Evolutionary conservation across 2,888 invertebrate species (phyloP).

Genomic region (Lampropteryx suffumata): DNA sequence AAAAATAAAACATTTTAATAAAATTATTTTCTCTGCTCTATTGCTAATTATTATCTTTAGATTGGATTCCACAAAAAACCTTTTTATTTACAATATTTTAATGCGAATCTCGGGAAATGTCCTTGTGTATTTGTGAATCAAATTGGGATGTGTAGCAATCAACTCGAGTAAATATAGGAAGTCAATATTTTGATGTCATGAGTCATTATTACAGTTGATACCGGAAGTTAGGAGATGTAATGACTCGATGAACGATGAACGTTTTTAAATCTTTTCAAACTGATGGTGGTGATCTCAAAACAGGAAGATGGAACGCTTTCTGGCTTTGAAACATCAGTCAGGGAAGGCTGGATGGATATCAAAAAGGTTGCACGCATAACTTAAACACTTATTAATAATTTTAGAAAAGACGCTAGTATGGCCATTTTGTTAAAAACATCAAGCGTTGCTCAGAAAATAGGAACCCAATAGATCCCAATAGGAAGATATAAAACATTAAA

Average conservation of each 20-base stretch:
- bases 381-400: no score
- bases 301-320: no score
- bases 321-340: no score
- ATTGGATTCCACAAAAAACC: neutral
- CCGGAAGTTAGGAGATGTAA: neutral
- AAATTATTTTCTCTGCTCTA: neutral
- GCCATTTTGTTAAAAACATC: no score
- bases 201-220: neutral
- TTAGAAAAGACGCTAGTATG: no score
- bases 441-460: no score
- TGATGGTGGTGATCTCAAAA: no score
- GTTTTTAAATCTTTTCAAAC: no score
- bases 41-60: neutral
- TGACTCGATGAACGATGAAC: neutral
- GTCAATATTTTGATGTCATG: conserved; percentile 13
- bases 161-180: conserved; percentile 10
- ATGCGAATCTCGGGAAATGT: conserved; percentile 25
- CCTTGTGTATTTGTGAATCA: conserved; percentile 37
- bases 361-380: no score
- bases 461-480: no score
- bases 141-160: conserved; percentile 37
- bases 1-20: neutral
- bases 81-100: conserved; percentile 24
- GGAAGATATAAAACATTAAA: no score
- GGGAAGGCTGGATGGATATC: no score